Evolutionary conservation across 2,797 vertebrate genomes (phyloP), one percentile per base, ranked within the genome.

Genomic region (Halcyon chelicuti): DNA sequence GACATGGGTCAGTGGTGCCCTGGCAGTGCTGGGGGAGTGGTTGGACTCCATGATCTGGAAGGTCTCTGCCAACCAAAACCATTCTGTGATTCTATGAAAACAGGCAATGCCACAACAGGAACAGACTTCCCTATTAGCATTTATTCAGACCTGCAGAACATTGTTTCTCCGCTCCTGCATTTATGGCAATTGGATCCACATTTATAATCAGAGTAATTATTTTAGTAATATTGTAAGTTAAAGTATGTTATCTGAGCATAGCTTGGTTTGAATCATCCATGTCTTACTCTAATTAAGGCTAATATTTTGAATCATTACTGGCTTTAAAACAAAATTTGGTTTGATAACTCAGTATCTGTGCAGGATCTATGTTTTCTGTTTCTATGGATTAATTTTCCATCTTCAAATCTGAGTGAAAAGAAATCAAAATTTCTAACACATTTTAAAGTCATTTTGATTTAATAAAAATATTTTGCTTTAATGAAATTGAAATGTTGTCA

Each of bases 111-210:
- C 26, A 3, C 14, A 42, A 7, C 42, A 42, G 20, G 9, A 62
- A 3, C 10, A 25, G 11, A 8, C 10, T 13, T 29, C 46, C 47
- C 63, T 5, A 0, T 9, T 14, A 26, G 7, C 20, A 12, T 18
- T 18, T 6, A 1, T 2, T 15, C 21, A 8, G 3, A 21, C 4
- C 37, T 5, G 0, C 8, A 22, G 12, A 46, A 9, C 28, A 8
- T 6, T 6, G 14, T 10, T 16, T 17, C 62, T 71, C 47, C 49
- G 12, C 12, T 49, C 37, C 57, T 14, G 1, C 21, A 0, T 4
- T 0, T 12, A 0, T 5, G 12, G n/a, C 47, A 28, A 0, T 3
- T 18, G 42, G 35, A 22, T 6, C 60, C 63, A 79, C 46, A 7
- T 47, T 68, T 8, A 10, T 39, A 37, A 18, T 5, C 85, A 81